Base-by-base conservation (phyloP, 2,113 vertebrate genomes). In the Ibidorhyncha struthersii region DNA sequence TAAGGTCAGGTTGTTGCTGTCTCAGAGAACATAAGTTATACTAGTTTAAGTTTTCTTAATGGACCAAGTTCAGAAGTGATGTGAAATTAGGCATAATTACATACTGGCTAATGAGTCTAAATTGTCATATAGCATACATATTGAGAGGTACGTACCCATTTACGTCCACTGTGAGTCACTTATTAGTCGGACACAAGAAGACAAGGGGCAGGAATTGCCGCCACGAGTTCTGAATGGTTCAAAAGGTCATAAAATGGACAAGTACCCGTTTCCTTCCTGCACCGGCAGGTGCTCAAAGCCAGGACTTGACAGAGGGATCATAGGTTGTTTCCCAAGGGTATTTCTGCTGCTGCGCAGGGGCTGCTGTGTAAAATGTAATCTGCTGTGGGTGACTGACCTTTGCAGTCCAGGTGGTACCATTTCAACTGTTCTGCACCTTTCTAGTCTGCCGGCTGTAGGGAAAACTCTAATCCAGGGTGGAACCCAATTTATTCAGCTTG, bases 11-110 rank as follows among this genome's bases (percentile, higher is more conserved):
- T 15, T 89, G 63, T 65, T 90, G 67, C 62, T 89, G 43, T 78
- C 50, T 87, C 77, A 71, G 47, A 90, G 82, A 92, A 86, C 38
- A 2, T 41, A 67, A 91, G n/a, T 63, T 79, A 55, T n/a, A 59
- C 14, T n/a, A 79, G 49, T 65, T 70, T 69, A 90, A 81, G 76
- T 86, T 94, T 80, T 90, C 58, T 80, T 92, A 89, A 87, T 86
- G 79, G 71, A 56, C 30, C 26, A 63, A 78, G 72, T 84, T 92
- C 76, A 86, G 79, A 59, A 93, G 50, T 50, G 29, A 80, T 92
- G 50, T 53, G 38, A 92, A 93, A 90, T 84, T 76, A 80, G 55
- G 26, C 27, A 12, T 83, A 94, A 89, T 86, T 93, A 47, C 47
- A 52, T 45, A 23, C 30, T 34, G 65, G 27, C 66, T 82, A 87